These are phyloP conservation scores for Eulemur rubriventer DNA, from an alignment of 2,797 vertebrate genomes.

Conservation along the genomic window DNA sequence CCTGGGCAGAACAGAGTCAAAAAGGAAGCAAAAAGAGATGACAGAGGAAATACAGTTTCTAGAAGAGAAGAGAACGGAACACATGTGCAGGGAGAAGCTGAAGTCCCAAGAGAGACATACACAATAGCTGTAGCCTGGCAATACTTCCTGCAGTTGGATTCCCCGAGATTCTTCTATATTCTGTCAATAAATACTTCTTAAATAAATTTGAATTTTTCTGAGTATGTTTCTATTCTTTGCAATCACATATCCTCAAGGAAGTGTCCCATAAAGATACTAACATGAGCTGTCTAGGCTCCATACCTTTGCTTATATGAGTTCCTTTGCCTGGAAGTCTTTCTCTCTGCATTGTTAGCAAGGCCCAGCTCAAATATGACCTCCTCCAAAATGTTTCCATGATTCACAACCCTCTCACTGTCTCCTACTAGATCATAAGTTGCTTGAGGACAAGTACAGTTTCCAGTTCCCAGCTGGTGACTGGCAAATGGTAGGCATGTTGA, in stretches of 20 bases:
- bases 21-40: conserved; percentile 14
- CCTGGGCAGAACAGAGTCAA: background rate
- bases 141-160: background rate
- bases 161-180: background rate
- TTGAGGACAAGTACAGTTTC: background rate
- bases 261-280: background rate
- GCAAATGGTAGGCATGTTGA: background rate
- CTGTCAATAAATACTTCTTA: background rate
- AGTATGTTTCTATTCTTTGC: background rate
- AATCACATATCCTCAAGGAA: background rate
- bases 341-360: background rate
- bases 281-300: background rate
- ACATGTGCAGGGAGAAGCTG: background rate
- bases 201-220: background rate
- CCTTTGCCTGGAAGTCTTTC: background rate
- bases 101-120: background rate
- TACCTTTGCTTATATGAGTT: background rate
- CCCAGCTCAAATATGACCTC: background rate
- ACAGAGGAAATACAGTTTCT: background rate
- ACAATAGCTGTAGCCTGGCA: background rate
- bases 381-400: background rate
- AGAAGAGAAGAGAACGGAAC: background rate
- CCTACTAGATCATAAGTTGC: background rate
- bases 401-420: background rate
- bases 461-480: background rate